These are phyloP conservation scores for Ptychoptera contaminata DNA, from an alignment of 2,888 invertebrate species.

Conservation along the genomic window DNA sequence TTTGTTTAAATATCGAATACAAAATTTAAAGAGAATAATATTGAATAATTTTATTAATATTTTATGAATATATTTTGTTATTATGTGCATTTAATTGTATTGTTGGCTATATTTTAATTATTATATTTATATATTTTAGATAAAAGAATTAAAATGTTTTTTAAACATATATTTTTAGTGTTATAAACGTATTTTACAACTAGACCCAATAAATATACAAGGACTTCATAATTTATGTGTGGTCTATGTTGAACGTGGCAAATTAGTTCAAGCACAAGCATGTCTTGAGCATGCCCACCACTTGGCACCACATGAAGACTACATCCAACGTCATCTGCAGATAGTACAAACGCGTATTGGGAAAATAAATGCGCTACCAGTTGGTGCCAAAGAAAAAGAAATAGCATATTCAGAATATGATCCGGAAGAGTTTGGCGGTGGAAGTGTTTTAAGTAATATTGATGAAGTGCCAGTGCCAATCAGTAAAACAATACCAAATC, in stretches of 20 bases:
- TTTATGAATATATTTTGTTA: not conserved
- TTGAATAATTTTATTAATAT: not conserved
- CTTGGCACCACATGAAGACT: constrained; percentile 79
- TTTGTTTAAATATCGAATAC: not conserved
- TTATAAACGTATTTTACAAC: constrained; percentile 70
- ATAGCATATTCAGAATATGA: constrained; percentile 27
- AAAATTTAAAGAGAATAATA: not conserved
- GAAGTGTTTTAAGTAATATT: not conserved
- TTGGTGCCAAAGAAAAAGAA: constrained; percentile 20
- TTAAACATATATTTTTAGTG: constrained; percentile 43
- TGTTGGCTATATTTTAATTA: not conserved
- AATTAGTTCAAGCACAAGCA: constrained; percentile 65
- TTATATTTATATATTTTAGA: no score
- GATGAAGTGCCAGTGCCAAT: not conserved
- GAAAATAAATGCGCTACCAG: constrained; percentile 24
- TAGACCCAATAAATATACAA: constrained; percentile 84
- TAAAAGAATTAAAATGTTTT: not conserved
- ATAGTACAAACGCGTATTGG: constrained; percentile 62
- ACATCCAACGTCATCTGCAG: constrained; percentile 75
- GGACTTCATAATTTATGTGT: constrained; percentile 93
- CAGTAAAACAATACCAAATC: constrained; percentile 2
- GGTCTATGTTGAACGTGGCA: constrained; percentile 83
- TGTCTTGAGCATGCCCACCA: constrained; percentile 68
- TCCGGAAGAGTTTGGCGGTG: constrained; percentile 22
- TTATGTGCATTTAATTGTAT: not conserved